Evolutionary conservation across 2,113 vertebrate genomes (phyloP).

Genomic region (Odocoileus virginianus): DNA sequence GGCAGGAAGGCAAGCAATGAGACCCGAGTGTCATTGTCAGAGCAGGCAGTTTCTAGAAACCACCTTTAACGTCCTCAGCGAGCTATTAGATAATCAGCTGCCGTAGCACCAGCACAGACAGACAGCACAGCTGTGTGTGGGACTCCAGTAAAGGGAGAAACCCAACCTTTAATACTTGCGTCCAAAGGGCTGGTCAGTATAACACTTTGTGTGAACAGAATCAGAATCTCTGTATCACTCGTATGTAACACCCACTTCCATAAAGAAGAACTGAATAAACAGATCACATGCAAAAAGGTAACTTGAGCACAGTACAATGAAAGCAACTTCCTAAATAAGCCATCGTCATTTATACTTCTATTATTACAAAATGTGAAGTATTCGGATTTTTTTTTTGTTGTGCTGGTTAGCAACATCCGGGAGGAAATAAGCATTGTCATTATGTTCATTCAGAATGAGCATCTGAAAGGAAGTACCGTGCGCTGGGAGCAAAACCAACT

Average conservation of each 20-base stretch:
- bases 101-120: not conserved
- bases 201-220: not conserved
- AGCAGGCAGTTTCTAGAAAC: not conserved
- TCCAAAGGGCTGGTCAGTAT: not conserved
- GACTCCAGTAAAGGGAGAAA: not conserved
- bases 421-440: not conserved
- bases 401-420: not conserved
- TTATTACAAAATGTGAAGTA: not conserved
- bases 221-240: not conserved
- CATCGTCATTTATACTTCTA: not conserved
- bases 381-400: not conserved
- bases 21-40: not conserved
- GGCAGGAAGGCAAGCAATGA: not conserved
- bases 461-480: slow-evolving; percentile 26
- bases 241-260: not conserved
- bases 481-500: not conserved
- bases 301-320: not conserved
- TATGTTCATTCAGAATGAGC: not conserved
- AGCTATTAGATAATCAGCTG: not conserved
- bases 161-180: not conserved
- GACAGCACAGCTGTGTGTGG: not conserved
- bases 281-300: not conserved
- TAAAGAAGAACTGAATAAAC: not conserved
- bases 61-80: not conserved
- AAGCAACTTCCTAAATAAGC: not conserved